Evolutionary conservation across 2,113 vertebrate species (phyloP), one percentile per base, ranked within the genome.

Genomic region (Neolamprologus modestus): DNA sequence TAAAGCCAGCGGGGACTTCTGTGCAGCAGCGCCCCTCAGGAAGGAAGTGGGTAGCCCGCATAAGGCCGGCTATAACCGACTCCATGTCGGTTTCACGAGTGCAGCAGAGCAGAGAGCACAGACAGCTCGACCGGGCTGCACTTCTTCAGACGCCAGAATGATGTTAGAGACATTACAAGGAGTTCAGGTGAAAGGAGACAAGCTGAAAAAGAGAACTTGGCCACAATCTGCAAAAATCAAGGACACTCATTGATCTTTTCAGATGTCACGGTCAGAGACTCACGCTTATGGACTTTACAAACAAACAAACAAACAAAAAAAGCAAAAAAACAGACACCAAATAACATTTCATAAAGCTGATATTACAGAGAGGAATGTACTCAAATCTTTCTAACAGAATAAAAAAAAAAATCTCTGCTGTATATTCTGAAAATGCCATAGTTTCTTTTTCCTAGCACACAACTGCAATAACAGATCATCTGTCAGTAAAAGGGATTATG

Each of bases 341-440:
- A 42, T 3, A 85, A 3, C 84, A 93, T 91, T 93, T 92, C 92
- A 91, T 57, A 9, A 55, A 85, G 8, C 26, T 50, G 45, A 52
- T 31, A 52, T 78, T 78, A 78, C 73, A 52, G 73, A 28, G 73
- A 52, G 73, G 73, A 50, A 78, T 78, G 17, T 31, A 78, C 73
- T 31, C 42, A 2, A 52, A n/a, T 50, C 73, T 19, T 50, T 31
- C 16, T 78, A 28, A 78, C 42, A 50, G 45, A 31, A 19, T 52
- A n/a, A 63, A 52, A 28, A 63, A 63, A 35, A 33, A 31, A 50
- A 50, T 4, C 57, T 47, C 81, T 89, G 78, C 76, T 8, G 14
- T 81, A 14, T 79, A 59, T 81, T 83, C 73, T 78, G 73, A 52
- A 52, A 78, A 52, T 52, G 73, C 24, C 73, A 52, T 33, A 50